Percentiles rank a stretch among this genome's conserved stretches.
These are phyloP conservation scores for Tinea semifulvella DNA, from an alignment of 2,888 invertebrate species.

Conservation along the genomic window DNA sequence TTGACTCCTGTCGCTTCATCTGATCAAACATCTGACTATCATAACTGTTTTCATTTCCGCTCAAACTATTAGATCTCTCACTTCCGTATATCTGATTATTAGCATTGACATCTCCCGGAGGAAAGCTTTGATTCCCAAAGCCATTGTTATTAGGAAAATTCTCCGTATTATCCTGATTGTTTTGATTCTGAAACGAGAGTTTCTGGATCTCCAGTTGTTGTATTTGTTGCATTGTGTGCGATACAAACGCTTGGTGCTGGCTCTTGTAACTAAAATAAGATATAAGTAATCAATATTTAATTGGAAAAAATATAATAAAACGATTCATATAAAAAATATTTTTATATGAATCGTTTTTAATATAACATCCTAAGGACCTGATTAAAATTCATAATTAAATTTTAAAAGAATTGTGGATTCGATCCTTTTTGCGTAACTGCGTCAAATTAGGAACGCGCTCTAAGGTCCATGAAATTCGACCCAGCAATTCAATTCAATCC, in stretches of 20 bases:
- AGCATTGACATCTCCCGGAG: slow-evolving; percentile 31
- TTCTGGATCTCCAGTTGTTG: slow-evolving; percentile 85
- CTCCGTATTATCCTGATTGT: slow-evolving; percentile 35
- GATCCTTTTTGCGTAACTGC: no score
- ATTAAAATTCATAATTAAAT: no score
- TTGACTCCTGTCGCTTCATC: slow-evolving; percentile 24
- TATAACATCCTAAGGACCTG: no score
- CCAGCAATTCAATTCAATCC: no score
- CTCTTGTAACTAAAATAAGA: slow-evolving; percentile 81
- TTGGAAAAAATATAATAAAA: no score
- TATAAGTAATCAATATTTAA: no score
- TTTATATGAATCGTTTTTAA: no score
- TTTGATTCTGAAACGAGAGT: slow-evolving; percentile 67
- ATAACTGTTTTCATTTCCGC: slow-evolving; percentile 60
- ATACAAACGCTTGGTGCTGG: slow-evolving; percentile 95
- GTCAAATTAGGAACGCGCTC: no score
- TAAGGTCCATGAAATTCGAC: no score
- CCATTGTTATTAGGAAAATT: slow-evolving; percentile 16
- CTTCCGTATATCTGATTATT: slow-evolving; percentile 48
- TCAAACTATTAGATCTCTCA: slow-evolving; percentile 53
- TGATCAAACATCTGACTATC: slow-evolving; percentile 57
- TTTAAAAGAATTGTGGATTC: no score
- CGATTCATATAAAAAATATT: no score
- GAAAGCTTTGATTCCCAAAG: slow-evolving; percentile 10
- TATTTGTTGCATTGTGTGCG: slow-evolving; percentile 90